Percentiles rank a stretch among this genome's conserved stretches.
These are phyloP conservation scores for Ectropis grisescens DNA, from an alignment of 1,140 invertebrate species.

Conservation along the genomic window DNA sequence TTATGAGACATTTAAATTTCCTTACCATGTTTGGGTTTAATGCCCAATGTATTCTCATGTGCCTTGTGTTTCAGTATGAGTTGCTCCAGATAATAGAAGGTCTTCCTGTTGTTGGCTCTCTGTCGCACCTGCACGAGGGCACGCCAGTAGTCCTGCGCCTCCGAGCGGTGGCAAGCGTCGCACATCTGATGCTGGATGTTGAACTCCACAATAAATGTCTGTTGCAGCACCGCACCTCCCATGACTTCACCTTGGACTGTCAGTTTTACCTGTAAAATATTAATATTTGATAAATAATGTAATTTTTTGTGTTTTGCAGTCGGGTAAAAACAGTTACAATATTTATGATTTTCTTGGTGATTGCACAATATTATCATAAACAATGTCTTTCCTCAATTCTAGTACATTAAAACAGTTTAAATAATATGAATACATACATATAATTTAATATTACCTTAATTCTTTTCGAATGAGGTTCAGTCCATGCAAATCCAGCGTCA, in stretches of 20 bases:
- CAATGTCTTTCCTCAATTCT: no score
- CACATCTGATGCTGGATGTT: slow-evolving; percentile 95
- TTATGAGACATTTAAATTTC: no score
- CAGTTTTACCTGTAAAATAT: slow-evolving; percentile 86
- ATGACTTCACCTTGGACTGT: slow-evolving; percentile 97
- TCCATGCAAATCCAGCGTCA: slow-evolving; percentile 98
- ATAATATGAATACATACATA: no score
- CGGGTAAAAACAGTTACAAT: no score
- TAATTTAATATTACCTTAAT: slow-evolving; percentile 94
- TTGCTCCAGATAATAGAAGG: slow-evolving; percentile 98
- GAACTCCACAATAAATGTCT: slow-evolving; percentile 96
- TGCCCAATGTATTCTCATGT: slow-evolving; percentile 91
- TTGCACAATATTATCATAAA: no score
- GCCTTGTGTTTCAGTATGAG: slow-evolving; percentile 96
- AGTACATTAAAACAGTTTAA: no score
- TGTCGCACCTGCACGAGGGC: slow-evolving; percentile 90
- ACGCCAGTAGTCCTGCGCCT: slow-evolving; percentile 98
- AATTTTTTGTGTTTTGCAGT: no score
- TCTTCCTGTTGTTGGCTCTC: slow-evolving; percentile 95
- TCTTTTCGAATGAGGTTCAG: slow-evolving; percentile 98
- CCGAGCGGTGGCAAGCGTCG: slow-evolving; percentile 94
- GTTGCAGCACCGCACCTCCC: slow-evolving; percentile 86
- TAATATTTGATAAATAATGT: no score
- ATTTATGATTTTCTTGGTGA: no score
- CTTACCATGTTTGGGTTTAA: slow-evolving; percentile 92